Evolutionary conservation across 2,797 vertebrate genomes (phyloP).

Genomic region (Molossus alvarezi): DNA sequence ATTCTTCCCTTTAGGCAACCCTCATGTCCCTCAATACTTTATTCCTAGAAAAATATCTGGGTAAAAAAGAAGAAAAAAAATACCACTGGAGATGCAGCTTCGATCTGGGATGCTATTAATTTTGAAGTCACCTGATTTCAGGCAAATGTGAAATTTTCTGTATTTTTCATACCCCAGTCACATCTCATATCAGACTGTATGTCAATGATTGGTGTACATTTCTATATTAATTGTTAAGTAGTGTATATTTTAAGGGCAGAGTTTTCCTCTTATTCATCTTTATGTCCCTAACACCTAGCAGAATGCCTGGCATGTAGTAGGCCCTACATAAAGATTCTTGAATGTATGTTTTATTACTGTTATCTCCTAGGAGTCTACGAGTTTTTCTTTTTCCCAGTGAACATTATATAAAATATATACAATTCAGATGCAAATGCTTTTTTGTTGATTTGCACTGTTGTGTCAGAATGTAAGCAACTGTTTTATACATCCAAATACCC

Average conservation of each 20-base stretch:
- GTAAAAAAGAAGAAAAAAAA: constrained; percentile 42
- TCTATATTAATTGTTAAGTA: neutral
- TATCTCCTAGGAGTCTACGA: neutral
- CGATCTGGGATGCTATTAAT: neutral
- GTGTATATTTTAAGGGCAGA: neutral
- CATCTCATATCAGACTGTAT: neutral
- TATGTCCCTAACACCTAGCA: neutral
- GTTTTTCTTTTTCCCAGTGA: constrained; percentile 58
- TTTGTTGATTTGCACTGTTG: constrained; percentile 48
- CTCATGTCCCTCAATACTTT: constrained; percentile 18
- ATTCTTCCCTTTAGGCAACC: neutral
- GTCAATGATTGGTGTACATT: neutral
- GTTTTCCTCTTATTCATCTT: neutral
- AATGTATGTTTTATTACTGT: constrained; percentile 20
- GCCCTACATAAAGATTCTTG: neutral
- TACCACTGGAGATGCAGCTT: neutral
- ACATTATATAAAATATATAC: constrained; percentile 24
- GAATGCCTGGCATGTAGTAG: neutral
- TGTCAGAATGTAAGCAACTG: constrained; percentile 44
- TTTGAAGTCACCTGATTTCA: neutral
- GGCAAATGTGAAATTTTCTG: neutral
- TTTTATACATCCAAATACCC: neutral
- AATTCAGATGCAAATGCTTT: constrained; percentile 29
- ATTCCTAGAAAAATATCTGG: constrained; percentile 47
- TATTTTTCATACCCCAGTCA: constrained; percentile 22